Evolutionary conservation across 1,140 invertebrate genomes (phyloP), one percentile per base, ranked within the genome.

Genomic region (Magallana ariakensis): DNA sequence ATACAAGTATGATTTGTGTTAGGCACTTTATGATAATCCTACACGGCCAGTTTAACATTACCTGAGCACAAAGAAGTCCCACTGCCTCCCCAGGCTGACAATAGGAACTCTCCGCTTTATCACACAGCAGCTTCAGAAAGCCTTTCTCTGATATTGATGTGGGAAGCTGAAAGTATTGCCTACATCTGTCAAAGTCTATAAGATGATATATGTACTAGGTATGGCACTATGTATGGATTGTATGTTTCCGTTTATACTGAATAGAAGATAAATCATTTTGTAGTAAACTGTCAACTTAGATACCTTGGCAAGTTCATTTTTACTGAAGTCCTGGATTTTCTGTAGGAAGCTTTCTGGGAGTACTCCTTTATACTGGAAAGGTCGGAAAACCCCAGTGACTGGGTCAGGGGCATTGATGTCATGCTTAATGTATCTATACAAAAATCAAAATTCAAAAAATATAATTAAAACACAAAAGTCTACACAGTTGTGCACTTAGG

Each of bases 1-100:
- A 46, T 46, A 46, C 33, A 46, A 46, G n/a, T n/a, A n/a, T 5
- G 5, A 46, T 46, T 46, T 46, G 33, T 46, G 33, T 46, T 46
- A 46, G 33, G 33, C 33, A 46, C 5, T 46, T 46, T 46, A 46
- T 2, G 33, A 5, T 46, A 46, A 46, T 46, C 33, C 33, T 46
- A 46, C 33, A 46, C 5, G 33, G 33, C 33, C 33, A 4, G 33
- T 46, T 46, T 46, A 46, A 46, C 33, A 46, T 75, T 81, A 96
- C 96, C 95, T 97, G 97, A 26, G 99, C 99, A 22, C 99, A 99
- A 84, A 99, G 94, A 33, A 99, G 94, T 46, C 99, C 99, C 16
- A 99, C 99, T 13, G 98, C 97, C 95, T 99, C 99, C 3, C 99
- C 99, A 1, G 99, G 98, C 19, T 96, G 96, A 80, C 96, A 97